A percentile compares a stretch with the other conserved stretches of the same genome.
phyloP scores from a whole-genome alignment of 2,113 vertebrate species.

The Ramphastos sulfuratus region DNA sequence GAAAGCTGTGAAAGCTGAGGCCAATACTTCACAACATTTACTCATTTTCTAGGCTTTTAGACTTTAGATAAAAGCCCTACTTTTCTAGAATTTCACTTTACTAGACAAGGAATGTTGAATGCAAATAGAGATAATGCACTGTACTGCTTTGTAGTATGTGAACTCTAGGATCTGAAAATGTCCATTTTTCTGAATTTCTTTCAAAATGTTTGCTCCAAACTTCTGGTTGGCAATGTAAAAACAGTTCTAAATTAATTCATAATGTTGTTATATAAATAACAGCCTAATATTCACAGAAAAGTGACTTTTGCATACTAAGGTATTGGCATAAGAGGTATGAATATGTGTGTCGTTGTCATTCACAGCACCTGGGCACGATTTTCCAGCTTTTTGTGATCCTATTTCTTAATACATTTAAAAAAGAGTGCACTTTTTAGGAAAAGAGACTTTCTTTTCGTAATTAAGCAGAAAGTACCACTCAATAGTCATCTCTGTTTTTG shows the following conservation, averaged over 20 bases:
- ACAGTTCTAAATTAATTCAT: background rate
- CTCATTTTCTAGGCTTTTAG: background rate
- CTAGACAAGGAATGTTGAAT: background rate
- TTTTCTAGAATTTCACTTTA: background rate
- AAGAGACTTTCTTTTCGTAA: background rate
- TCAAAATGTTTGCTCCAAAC: background rate
- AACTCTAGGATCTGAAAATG: background rate
- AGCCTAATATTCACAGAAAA: background rate
- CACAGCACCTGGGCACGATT: background rate
- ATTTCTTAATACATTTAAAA: background rate
- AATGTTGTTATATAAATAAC: background rate
- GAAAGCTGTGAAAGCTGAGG: background rate
- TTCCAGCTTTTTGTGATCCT: background rate
- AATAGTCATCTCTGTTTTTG: background rate
- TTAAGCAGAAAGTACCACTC: background rate
- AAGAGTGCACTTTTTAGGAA: background rate
- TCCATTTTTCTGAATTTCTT: background rate
- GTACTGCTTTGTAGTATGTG: background rate
- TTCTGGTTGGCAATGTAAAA: background rate
- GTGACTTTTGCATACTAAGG: background rate
- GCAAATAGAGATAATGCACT: background rate
- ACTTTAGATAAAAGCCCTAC: background rate
- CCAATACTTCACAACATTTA: background rate
- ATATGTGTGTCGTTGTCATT: background rate
- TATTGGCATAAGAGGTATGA: background rate